These are phyloP conservation scores for Bos javanicus DNA, from an alignment of 2,113 vertebrate species.

Conservation along the genomic window DNA sequence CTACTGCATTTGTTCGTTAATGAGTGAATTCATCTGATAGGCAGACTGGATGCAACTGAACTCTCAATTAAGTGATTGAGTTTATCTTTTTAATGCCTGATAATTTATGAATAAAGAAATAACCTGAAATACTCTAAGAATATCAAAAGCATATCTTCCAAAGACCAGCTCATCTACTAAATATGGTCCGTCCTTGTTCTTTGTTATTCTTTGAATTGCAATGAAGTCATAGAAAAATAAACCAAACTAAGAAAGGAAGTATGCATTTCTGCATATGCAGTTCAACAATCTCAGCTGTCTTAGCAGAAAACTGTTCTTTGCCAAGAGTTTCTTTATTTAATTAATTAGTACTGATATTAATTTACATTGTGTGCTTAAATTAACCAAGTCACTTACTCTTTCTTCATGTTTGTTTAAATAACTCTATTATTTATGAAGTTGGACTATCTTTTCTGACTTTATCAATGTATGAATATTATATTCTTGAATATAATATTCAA, in stretches of 20 bases:
- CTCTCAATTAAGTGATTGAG: neutral
- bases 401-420: neutral
- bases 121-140: neutral
- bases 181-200: neutral
- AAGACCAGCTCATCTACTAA: neutral
- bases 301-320: slow-evolving; percentile 13
- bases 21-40: slow-evolving; percentile 21
- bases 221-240: slow-evolving; percentile 12
- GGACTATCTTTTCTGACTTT: neutral
- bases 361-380: neutral
- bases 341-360: neutral
- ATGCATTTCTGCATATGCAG: neutral
- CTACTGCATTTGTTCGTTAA: neutral
- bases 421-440: neutral
- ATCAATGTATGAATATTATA: neutral
- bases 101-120: neutral
- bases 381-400: neutral
- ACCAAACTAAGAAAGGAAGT: neutral
- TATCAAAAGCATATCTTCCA: neutral
- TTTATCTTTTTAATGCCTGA: neutral
- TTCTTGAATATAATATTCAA: neutral
- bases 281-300: neutral
- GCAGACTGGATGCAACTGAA: neutral
- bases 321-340: neutral
- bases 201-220: neutral